Evolutionary conservation across 2,888 invertebrate genomes (phyloP), one percentile per base, ranked within the genome.

Genomic region (Sminthurinus aureus): DNA sequence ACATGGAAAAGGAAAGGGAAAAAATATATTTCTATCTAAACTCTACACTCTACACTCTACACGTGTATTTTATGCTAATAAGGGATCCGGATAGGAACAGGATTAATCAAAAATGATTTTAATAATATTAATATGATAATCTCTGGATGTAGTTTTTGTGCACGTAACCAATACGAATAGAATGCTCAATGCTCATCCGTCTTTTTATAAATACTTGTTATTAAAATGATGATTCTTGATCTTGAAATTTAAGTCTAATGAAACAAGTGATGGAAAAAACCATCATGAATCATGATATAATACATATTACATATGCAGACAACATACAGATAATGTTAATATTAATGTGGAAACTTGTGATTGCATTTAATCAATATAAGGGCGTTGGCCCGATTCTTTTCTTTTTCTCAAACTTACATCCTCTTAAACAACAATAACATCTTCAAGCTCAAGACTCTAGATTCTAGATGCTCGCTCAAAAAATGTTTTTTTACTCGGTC

Each of bases 281-380:
- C 15, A 64, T 2, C 9, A 64, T 18, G 64, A 15, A 64, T 18
- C 67, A 67, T 67, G 22, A 67, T 67, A 71, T 71, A 71, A 76
- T 76, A 22, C 50, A 22, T 58, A 13, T 13, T 58, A 11, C 4
- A 58, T 58, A 58, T 58, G 58, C n/a, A 76, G 15, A 38, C 38
- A 38, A 20, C 11, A 6, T 1, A n/a, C n/a, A 67, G 22, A 67
- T 20, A 18, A 75, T 50, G 75, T 51, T 75, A 75, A 64, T 75
- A 13, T 26, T 22, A 24, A 20, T 51, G 51, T 51, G 50, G 18
- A 24, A 79, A 79, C 38, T 79, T 71, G 50, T 83, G 77, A 79
- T 79, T 83, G 79, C 79, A 83, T 86, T 87, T 86, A 87, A 86
- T 87, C 87, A 87, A 87, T 38, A 38, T 87, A 87, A 86, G 87